These are phyloP conservation scores for Telenomus remus DNA, from an alignment of 1,140 invertebrate genomes.

Conservation along the genomic window DNA sequence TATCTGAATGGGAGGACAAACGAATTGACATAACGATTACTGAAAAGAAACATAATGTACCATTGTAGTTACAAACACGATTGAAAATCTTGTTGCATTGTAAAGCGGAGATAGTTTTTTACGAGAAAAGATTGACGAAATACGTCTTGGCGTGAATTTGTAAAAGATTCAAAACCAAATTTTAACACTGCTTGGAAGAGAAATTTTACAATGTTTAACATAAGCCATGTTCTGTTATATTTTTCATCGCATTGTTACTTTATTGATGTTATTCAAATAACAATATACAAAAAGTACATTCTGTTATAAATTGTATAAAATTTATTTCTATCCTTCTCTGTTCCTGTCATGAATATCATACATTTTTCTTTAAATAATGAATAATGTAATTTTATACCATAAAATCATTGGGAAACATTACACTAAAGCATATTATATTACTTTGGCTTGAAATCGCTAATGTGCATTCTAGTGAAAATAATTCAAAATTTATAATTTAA, in stretches of 20 bases:
- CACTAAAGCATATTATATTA: no score
- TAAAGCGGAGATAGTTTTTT: not conserved
- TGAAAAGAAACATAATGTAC: conserved; percentile 1
- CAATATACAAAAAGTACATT: conserved; percentile 5
- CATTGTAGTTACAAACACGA: conserved; percentile 19
- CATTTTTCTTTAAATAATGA: no score
- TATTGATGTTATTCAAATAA: conserved; percentile 27
- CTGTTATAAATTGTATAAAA: conserved; percentile 2
- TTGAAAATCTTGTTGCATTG: not conserved
- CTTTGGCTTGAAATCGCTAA: no score
- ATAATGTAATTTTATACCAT: no score
- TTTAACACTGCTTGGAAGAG: not conserved
- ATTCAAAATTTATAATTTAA: no score
- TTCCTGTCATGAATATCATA: no score
- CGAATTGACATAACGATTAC: not conserved
- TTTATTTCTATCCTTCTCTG: no score
- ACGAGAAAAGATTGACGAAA: not conserved
- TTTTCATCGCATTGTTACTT: conserved; percentile 29
- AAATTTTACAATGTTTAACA: no score
- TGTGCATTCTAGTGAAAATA: no score
- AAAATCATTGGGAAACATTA: no score
- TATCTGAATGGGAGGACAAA: conserved; percentile 13
- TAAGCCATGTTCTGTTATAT: not conserved
- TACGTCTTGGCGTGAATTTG: conserved; percentile 16
- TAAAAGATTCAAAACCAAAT: conserved; percentile 24